These are phyloP conservation scores for Ondatra zibethicus DNA, from an alignment of 2,113 vertebrate genomes.

Conservation along the genomic window DNA sequence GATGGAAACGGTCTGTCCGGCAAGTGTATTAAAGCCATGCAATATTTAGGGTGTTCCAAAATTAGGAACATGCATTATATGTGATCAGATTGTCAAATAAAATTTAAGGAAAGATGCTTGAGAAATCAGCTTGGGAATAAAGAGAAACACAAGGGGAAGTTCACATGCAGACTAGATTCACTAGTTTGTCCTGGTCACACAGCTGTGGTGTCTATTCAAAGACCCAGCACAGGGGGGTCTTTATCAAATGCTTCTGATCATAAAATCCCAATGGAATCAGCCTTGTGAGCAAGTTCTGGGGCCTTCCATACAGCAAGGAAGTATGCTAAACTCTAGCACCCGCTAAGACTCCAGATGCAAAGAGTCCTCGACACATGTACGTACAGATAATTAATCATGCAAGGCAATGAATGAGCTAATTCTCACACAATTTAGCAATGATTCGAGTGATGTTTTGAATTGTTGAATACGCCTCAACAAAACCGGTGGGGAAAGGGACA, in stretches of 20 bases:
- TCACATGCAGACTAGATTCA: too few species aligned
- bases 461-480: neutral
- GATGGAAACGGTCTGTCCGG: neutral
- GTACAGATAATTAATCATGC: neutral
- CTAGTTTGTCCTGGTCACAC: neutral
- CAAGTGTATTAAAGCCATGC: constrained; percentile 1
- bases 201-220: neutral
- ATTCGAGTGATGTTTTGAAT: neutral
- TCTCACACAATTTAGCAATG: neutral
- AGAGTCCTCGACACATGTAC: neutral
- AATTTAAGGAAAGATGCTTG: neutral
- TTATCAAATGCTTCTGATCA: neutral
- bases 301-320: neutral
- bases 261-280: neutral
- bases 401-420: too few species aligned
- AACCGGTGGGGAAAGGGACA: neutral
- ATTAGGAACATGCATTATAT: neutral
- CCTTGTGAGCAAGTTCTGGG: neutral
- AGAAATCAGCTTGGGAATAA: constrained; percentile 2
- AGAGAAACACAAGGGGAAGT: neutral
- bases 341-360: neutral
- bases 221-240: neutral
- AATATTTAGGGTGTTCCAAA: constrained; percentile 41
- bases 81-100: constrained; percentile 57
- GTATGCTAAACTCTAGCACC: neutral